Evolutionary conservation across 37 sponge, comb jelly and placozoan genomes (phyloP).

Genomic region (Lycopodina hypogea): DNA sequence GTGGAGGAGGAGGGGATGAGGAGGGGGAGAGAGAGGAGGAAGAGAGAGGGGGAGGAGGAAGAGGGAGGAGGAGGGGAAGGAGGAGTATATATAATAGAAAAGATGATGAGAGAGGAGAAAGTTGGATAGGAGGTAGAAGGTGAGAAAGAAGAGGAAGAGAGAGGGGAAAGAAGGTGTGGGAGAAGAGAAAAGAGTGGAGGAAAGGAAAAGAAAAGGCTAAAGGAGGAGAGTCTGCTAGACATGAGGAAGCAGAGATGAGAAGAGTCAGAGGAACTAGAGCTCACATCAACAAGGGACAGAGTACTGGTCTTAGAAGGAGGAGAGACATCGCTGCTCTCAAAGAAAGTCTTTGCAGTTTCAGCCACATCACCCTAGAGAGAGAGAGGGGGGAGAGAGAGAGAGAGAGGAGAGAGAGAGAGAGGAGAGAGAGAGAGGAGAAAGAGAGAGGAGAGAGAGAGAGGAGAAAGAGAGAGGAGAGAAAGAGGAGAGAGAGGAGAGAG

Average conservation of each 20-base stretch:
- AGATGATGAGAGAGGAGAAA: no score
- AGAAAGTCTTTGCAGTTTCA: constrained; percentile 81
- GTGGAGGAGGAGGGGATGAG: no score
- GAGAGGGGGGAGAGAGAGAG: neutral
- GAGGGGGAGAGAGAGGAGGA: no score
- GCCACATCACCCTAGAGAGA: constrained; percentile 80
- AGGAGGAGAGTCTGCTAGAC: neutral
- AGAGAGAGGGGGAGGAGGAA: constrained; percentile 1
- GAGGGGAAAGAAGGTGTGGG: no score
- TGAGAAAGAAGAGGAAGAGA: neutral
- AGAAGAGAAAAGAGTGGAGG: no score
- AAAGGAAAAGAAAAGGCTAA: no score
- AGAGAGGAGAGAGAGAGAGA: neutral
- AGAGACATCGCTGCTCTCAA: constrained; percentile 44
- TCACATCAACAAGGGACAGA: constrained; percentile 72
- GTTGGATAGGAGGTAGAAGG: neutral
- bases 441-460: no score
- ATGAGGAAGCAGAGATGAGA: neutral
- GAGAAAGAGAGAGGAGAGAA: no score
- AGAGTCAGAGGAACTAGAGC: neutral
- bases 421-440: no score
- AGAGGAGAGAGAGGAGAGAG: no score
- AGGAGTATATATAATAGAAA: no score
- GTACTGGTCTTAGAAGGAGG: constrained; percentile 54
- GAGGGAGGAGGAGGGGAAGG: no score